Evolutionary conservation across 2,113 vertebrate species (phyloP).

Genomic region (Eolophus roseicapilla): DNA sequence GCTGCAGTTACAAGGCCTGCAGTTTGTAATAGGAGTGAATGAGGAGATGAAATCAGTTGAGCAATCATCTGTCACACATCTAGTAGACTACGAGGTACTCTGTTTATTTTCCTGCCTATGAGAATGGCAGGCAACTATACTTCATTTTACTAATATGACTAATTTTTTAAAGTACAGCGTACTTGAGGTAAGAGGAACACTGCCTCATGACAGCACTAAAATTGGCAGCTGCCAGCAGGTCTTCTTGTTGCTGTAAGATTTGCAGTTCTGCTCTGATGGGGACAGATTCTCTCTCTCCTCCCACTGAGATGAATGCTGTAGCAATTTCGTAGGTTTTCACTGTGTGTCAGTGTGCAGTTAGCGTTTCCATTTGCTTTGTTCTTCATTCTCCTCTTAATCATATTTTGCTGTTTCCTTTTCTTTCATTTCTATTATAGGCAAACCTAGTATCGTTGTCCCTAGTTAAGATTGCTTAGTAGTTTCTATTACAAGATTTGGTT

Average conservation of each 20-base stretch:
- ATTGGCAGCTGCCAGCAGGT: neutral
- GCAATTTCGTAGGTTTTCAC: neutral
- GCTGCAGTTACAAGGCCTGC: neutral
- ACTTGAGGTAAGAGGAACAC: neutral
- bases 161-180: neutral
- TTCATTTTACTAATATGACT: slow-evolving; percentile 2
- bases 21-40: neutral
- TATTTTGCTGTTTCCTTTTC: neutral
- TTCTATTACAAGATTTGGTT: neutral
- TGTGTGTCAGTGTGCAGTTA: neutral
- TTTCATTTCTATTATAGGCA: neutral
- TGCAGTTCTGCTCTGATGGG: neutral
- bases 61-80: neutral
- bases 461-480: neutral
- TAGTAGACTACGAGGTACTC: neutral
- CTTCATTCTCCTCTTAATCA: neutral
- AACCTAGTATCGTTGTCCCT: neutral
- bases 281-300: neutral
- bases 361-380: neutral
- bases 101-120: neutral
- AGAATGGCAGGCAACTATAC: neutral
- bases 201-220: neutral
- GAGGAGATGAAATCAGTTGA: neutral
- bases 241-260: neutral
- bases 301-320: neutral